A percentile compares a stretch with the other conserved stretches of the same genome.
These are phyloP conservation scores for Zaprionus inermis DNA, from an alignment of 1,140 invertebrate species.

Conservation along the genomic window DNA sequence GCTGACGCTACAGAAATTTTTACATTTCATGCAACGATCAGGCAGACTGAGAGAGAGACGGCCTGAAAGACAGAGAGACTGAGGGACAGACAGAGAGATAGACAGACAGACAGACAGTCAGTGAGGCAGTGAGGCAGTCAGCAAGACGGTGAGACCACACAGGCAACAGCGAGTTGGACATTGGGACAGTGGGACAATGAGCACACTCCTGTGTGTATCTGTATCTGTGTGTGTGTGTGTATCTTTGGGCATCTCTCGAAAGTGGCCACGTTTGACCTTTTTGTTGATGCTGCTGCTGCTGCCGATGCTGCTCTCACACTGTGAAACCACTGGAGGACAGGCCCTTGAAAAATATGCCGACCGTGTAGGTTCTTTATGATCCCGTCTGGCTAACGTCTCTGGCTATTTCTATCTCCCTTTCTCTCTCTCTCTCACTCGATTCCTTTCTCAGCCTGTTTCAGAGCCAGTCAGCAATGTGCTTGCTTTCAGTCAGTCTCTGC, in stretches of 20 bases:
- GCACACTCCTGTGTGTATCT: conserved; percentile 23
- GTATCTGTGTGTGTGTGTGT: conserved; percentile 1
- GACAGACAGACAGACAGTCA: neutral
- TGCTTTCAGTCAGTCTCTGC: conserved; percentile 22
- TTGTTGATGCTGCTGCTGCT: conserved; percentile 22
- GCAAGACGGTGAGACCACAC: conserved; percentile 43
- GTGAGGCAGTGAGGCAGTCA: neutral
- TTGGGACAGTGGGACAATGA: conserved; percentile 37
- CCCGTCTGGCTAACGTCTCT: conserved; percentile 40
- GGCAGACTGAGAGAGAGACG: neutral
- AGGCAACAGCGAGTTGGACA: conserved; percentile 34
- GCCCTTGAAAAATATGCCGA: conserved; percentile 56
- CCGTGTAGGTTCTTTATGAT: conserved; percentile 62
- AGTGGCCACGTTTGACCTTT: conserved; percentile 60
- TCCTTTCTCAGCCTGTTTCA: neutral
- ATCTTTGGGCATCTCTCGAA: conserved; percentile 35
- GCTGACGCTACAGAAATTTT: conserved; percentile 51
- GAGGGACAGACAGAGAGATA: neutral
- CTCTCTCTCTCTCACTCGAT: conserved; percentile 14
- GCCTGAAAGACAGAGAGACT: neutral
- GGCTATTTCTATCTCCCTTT: neutral
- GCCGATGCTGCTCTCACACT: conserved; percentile 33
- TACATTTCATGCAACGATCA: conserved; percentile 47
- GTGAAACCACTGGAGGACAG: conserved; percentile 35
- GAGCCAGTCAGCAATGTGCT: too few species aligned